phyloP scores from a whole-genome alignment of 2,797 vertebrate genomes.

The Enteromius afrohamiltoni region DNA sequence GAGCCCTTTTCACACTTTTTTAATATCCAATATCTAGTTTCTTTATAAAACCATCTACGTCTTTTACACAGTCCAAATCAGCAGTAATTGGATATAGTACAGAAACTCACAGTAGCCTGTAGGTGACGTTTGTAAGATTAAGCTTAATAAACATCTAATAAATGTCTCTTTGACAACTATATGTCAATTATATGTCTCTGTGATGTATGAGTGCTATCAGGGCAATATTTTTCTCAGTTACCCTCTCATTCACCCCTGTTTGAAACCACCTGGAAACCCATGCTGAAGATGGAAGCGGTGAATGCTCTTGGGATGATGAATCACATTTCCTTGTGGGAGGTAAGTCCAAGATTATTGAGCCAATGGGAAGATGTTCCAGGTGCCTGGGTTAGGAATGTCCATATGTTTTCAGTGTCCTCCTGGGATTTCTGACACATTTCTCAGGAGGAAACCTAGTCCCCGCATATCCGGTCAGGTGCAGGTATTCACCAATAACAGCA shows the following conservation, averaged over 20 bases:
- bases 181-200: background rate
- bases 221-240: background rate
- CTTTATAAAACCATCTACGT: background rate
- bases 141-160: background rate
- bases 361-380: background rate
- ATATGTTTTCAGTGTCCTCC: slow-evolving; percentile 9
- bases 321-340: background rate
- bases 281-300: background rate
- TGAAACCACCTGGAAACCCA: background rate
- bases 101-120: background rate
- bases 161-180: background rate
- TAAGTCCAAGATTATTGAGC: background rate
- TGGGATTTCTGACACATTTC: background rate
- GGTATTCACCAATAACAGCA: background rate
- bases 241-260: background rate
- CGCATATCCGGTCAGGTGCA: background rate
- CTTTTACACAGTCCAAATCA: background rate
- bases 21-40: background rate
- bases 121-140: no score
- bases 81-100: background rate
- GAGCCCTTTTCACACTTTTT: background rate
- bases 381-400: background rate
- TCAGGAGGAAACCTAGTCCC: background rate
- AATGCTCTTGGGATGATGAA: background rate
- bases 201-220: background rate